Base-by-base conservation (phyloP, 2,113 vertebrate species). In the Tyrannus savana region DNA sequence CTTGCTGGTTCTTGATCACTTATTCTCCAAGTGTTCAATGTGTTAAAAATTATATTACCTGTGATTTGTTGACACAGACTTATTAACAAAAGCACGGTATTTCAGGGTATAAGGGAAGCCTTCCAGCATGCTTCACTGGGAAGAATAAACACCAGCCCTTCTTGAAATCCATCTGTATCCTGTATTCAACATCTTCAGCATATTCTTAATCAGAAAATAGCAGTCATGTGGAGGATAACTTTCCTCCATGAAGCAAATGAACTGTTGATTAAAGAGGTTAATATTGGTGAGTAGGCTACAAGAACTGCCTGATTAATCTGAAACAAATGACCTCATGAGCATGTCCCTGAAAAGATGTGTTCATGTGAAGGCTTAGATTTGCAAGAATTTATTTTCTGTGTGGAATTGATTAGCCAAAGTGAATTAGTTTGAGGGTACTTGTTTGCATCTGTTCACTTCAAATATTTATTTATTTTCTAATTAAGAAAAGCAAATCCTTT, bases 251-350 rank as follows among this genome's bases (percentile, higher is more conserved):
- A 72, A 94, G 44, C 35, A 66, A 92, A 90, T 41, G 50, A 85
- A 76, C 37, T 93, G 55, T 68, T 95, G 80, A 91, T 85, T 89
- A 67, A 85, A 93, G 50, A 85, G 63, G 77, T 89, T 93, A 93
- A 92, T 87, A 23, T 53, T 67, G 52, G 80, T 77, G 56, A 74
- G 31, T 74, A 39, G 87, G 42, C 39, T 87, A 56, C 30, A 93
- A 82, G 21, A 85, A 39, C 56, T 49, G 39, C 37, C 37, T 96
- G 84, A 96, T 93, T 94, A 91, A 77, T 77, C 44, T 92, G 87
- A 93, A 95, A 92, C 64, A 93, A 95, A 92, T 90, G 80, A 95
- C 90, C 85, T 90, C 69, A 84, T 67, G 56, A 96, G 49, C 39
- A 53, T 89, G 69, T 81, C 74, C 82, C 60, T 66, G 76, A 93